A percentile compares a stretch with the other conserved stretches of the same genome.
phyloP scores from a whole-genome alignment of 2,113 vertebrate genomes.

The human (Homo sapiens) region DNA sequence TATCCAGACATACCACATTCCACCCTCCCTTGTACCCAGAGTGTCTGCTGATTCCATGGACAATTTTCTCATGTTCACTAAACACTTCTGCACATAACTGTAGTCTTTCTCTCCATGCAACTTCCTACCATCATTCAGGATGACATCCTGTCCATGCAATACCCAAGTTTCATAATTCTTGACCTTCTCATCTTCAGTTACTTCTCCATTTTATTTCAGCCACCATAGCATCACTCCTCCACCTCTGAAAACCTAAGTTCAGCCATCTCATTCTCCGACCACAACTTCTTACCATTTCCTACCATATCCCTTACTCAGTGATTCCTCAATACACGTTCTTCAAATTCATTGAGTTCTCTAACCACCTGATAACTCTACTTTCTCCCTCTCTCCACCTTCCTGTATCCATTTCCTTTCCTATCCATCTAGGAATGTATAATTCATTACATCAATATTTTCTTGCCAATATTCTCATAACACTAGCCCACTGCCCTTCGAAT shows the following conservation, averaged over 20 bases:
- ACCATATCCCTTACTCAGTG: not conserved
- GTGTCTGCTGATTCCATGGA: not conserved
- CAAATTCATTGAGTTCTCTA: not conserved
- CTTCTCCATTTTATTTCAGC: not conserved
- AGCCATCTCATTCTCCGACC: not conserved
- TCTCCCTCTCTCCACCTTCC: not conserved
- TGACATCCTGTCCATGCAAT: not conserved
- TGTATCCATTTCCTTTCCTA: not conserved
- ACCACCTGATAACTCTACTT: not conserved
- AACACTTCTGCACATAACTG: not conserved
- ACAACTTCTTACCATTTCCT: not conserved
- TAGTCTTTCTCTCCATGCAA: not conserved
- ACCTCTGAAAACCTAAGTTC: not conserved
- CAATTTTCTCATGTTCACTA: not conserved
- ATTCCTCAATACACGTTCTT: not conserved
- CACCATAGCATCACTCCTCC: not conserved
- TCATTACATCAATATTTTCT: not conserved
- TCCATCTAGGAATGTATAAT: not conserved
- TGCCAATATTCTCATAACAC: conserved; percentile 6
- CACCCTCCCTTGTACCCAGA: not conserved
- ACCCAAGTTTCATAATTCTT: not conserved
- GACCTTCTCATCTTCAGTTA: not conserved
- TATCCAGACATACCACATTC: not conserved
- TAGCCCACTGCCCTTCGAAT: not conserved
- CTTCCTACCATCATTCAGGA: not conserved